Evolutionary conservation across 53 echinoderm and acorn worm genomes (phyloP).

Genomic region (Mesocentrotus franciscanus): DNA sequence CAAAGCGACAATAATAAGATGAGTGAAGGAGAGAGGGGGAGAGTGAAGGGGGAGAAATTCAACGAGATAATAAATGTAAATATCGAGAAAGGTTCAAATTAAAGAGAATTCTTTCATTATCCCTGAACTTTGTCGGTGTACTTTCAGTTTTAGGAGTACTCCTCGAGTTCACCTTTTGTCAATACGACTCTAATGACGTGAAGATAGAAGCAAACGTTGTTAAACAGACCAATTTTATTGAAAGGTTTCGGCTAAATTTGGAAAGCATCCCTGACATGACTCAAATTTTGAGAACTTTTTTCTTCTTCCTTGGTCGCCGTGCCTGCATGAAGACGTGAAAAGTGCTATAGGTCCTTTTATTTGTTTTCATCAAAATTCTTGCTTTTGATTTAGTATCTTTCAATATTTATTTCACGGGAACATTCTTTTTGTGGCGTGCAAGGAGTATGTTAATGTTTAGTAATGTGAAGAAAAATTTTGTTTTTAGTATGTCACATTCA

Average conservation of each 20-base stretch:
- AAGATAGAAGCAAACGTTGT: conserved; percentile 47
- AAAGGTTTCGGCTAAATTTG: conserved; percentile 53
- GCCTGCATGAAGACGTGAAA: neutral
- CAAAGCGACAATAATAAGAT: neutral
- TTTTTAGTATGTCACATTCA: too few relatives aligned
- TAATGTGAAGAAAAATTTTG: too few relatives aligned
- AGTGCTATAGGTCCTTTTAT: neutral
- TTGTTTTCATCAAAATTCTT: neutral
- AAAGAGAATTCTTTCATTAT: conserved; percentile 56
- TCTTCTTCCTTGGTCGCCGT: neutral
- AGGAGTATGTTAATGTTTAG: neutral
- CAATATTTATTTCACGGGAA: too few relatives aligned
- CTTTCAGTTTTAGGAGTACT: conserved; percentile 57
- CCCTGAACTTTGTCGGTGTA: conserved; percentile 56
- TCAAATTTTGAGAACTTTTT: conserved; percentile 30
- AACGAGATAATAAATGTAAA: conserved; percentile 59
- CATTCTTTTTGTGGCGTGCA: too few relatives aligned
- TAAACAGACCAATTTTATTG: conserved; percentile 58
- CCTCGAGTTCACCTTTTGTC: conserved; percentile 17
- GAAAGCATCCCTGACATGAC: neutral
- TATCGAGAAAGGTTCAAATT: conserved; percentile 51
- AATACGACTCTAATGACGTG: conserved; percentile 54
- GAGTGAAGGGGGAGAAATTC: neutral
- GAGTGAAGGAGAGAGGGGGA: neutral
- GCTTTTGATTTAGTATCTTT: too few relatives aligned